Conservation (phyloP, 2,797 vertebrate genomes). For the Gallinago nigripennis region DNA sequence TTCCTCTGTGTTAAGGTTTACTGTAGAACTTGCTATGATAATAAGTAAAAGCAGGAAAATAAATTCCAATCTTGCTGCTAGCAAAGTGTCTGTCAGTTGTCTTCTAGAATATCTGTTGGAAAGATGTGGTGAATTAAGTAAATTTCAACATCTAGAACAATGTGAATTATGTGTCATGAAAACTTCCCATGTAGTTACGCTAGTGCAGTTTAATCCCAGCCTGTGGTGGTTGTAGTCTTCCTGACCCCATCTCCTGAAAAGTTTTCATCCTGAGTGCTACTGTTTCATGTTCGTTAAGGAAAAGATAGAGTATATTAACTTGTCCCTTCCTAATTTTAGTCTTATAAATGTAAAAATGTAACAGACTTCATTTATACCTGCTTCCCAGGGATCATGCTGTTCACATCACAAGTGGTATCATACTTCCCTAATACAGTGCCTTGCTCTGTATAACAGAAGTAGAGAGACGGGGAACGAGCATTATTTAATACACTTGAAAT, state of each 20-base stretch:
- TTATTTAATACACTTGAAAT: not conserved
- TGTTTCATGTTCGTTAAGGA: not conserved
- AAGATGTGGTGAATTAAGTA: not conserved
- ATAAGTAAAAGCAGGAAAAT: not conserved
- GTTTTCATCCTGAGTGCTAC: not conserved
- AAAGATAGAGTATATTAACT: not conserved
- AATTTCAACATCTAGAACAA: not conserved
- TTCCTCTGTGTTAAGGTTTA: not conserved
- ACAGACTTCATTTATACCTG: not conserved
- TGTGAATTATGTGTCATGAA: not conserved
- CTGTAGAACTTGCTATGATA: conserved; percentile 2
- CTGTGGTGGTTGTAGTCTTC: not conserved
- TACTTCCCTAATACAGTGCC: not conserved
- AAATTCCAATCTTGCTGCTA: not conserved
- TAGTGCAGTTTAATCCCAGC: conserved; percentile 4
- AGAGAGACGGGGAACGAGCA: not conserved
- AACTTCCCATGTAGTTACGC: not conserved
- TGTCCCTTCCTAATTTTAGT: not conserved
- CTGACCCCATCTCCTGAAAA: not conserved
- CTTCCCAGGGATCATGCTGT: not conserved
- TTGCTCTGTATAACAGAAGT: not conserved
- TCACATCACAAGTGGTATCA: not conserved
- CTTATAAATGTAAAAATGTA: not conserved
- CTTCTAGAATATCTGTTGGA: not conserved
- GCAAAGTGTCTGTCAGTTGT: not conserved